phyloP scores from a whole-genome alignment of 2,888 invertebrate genomes.

The Melieria crassipennis region DNA sequence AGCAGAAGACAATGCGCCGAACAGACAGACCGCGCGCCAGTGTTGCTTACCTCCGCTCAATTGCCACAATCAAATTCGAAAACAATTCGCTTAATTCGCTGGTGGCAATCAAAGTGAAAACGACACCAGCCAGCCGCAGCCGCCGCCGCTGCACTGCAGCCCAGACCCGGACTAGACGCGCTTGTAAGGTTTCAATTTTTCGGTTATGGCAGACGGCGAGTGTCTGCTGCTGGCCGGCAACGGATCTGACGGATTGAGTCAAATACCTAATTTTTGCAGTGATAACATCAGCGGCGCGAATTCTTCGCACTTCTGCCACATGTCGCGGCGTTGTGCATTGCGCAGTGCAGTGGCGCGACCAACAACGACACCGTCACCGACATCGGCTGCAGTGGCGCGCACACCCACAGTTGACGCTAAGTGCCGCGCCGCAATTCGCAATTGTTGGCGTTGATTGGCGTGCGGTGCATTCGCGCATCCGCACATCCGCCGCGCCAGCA shows the following conservation, averaged over 20 bases:
- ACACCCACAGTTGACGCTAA: not conserved
- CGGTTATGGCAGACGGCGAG: constrained; percentile 9
- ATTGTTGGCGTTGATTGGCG: not conserved
- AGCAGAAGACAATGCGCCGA: too few relatives aligned
- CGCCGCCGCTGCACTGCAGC: too few relatives aligned
- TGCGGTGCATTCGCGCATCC: not conserved
- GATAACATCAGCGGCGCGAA: constrained; percentile 11
- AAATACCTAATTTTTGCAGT: constrained; percentile 18
- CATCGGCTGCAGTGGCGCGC: not conserved
- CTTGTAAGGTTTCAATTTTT: not conserved
- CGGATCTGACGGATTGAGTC: not conserved
- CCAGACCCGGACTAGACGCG: too few relatives aligned
- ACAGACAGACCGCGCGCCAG: too few relatives aligned
- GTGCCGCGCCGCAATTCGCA: not conserved
- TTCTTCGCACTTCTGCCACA: too few relatives aligned
- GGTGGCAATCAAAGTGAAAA: constrained; percentile 36
- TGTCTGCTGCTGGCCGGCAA: not conserved
- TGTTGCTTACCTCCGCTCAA: constrained; percentile 55
- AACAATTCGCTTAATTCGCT: constrained; percentile 62
- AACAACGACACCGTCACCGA: too few relatives aligned
- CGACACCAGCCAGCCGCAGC: not conserved
- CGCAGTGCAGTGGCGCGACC: too few relatives aligned
- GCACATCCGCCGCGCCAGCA: not conserved
- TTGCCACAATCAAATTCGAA: constrained; percentile 65
- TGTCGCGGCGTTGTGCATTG: too few relatives aligned